Conservation (phyloP, 2,888 invertebrate genomes). For the Ashinkailepas kermadecensis region DNA sequence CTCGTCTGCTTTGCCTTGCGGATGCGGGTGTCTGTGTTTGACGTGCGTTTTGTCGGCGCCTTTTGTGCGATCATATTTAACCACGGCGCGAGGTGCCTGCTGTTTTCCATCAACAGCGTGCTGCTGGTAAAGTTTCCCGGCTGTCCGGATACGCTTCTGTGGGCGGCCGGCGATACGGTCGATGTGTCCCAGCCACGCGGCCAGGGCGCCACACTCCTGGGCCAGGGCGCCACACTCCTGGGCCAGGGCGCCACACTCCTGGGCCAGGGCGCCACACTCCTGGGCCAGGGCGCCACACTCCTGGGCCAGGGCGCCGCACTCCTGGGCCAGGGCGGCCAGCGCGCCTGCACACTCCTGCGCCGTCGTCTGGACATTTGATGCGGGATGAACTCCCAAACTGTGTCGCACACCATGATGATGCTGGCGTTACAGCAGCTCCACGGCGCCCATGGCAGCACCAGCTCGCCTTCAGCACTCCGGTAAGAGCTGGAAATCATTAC, state of each 20-base stretch:
- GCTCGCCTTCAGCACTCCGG: background rate
- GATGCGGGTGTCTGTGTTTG: background rate
- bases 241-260: no score
- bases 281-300: no score
- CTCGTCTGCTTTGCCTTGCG: background rate
- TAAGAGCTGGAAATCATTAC: background rate
- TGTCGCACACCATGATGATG: constrained; percentile 6
- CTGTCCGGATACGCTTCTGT: background rate
- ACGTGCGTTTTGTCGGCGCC: background rate
- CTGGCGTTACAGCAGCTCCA: constrained; percentile 20
- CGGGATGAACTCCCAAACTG: constrained; percentile 11
- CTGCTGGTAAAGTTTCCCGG: background rate
- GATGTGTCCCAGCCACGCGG: no score
- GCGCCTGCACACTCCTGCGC: no score
- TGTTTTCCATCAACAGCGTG: background rate
- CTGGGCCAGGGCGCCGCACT: no score
- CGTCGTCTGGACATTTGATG: background rate
- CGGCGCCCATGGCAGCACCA: constrained; percentile 12
- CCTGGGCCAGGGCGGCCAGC: background rate
- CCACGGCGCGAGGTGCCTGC: no score
- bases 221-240: no score
- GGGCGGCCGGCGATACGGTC: no score
- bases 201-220: background rate
- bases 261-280: no score
- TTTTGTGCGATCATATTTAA: no score